These are phyloP conservation scores for Microplitis deprimator DNA, from an alignment of 2,888 invertebrate genomes.

Conservation along the genomic window DNA sequence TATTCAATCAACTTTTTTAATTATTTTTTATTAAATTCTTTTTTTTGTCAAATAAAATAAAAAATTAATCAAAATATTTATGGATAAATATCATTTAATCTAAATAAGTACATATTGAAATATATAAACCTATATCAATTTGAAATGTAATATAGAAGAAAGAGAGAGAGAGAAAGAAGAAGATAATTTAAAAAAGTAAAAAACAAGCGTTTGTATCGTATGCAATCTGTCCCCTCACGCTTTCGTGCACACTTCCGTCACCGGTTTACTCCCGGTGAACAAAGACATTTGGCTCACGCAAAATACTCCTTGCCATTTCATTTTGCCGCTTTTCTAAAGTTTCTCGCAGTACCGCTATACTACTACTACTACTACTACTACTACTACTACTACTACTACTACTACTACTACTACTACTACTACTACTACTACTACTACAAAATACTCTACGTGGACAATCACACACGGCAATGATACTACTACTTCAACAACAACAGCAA, in stretches of 20 bases:
- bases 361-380: background rate
- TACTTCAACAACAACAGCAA: background rate
- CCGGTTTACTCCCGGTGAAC: constrained; percentile 20
- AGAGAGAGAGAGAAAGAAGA: background rate
- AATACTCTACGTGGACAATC: background rate
- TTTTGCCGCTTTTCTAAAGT: constrained; percentile 1
- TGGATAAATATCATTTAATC: background rate
- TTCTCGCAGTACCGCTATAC: background rate
- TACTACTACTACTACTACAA: background rate
- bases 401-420: background rate
- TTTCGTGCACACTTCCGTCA: constrained; percentile 26
- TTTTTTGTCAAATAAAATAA: background rate
- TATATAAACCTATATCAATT: background rate
- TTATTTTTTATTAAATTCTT: background rate
- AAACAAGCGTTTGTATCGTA: constrained; percentile 22
- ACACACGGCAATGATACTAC: background rate
- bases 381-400: background rate
- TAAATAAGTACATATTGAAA: background rate
- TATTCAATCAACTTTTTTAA: background rate
- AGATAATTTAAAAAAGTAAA: constrained; percentile 25
- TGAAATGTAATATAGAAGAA: background rate
- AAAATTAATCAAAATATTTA: background rate
- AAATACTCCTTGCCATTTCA: constrained; percentile 19
- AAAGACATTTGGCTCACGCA: constrained; percentile 37
- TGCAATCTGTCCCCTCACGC: constrained; percentile 34